A percentile compares a stretch with the other conserved stretches of the same genome.
These are phyloP conservation scores for Holcopasites calliopsidis DNA, from an alignment of 1,140 invertebrate species.

Conservation along the genomic window DNA sequence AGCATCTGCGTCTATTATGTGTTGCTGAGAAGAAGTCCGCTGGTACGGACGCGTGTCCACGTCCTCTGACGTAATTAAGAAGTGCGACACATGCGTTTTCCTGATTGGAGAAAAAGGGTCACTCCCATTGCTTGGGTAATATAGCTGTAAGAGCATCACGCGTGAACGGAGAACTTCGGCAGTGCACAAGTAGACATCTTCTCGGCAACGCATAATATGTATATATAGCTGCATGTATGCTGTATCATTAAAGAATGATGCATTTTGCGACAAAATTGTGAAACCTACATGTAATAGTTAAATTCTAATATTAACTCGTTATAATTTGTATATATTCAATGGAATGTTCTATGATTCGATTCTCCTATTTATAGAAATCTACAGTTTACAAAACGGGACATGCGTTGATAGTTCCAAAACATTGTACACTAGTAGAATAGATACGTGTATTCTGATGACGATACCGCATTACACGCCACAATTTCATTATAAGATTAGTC, in stretches of 20 bases:
- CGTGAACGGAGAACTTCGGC: too few species aligned
- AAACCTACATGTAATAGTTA: not conserved
- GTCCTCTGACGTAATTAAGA: too few species aligned
- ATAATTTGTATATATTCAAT: not conserved
- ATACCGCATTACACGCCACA: not conserved
- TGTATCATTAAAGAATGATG: slow-evolving; percentile 17
- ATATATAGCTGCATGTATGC: not conserved
- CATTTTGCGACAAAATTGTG: slow-evolving; percentile 16
- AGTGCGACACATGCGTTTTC: too few species aligned
- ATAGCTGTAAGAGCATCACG: too few species aligned
- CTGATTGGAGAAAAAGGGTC: too few species aligned
- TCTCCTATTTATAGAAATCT: not conserved
- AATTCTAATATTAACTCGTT: not conserved
- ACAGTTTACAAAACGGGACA: not conserved
- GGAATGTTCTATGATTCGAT: not conserved
- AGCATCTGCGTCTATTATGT: too few species aligned
- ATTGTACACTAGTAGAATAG: not conserved
- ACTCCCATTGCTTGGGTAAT: too few species aligned
- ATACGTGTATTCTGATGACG: not conserved
- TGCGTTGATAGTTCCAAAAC: not conserved
- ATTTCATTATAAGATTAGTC: slow-evolving; percentile 9
- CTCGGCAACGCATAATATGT: not conserved
- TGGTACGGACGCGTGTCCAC: too few species aligned
- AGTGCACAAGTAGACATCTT: too few species aligned
- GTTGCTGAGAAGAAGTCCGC: too few species aligned